Base-by-base conservation (phyloP, 1,140 invertebrate genomes). In the Rhopalosiphum maidis region DNA sequence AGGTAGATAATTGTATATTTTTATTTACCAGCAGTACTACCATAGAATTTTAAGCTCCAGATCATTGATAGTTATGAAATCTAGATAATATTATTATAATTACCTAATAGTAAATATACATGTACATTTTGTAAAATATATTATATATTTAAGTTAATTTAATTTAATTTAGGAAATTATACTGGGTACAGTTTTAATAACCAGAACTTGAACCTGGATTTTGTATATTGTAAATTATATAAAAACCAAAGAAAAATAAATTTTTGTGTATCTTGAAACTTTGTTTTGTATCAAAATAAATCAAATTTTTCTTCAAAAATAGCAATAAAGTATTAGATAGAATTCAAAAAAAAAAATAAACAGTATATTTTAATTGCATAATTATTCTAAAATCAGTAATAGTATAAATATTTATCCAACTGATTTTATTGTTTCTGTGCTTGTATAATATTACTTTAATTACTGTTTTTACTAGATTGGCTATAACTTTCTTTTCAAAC, bases 171-270 rank as follows among this genome's bases (percentile, higher is more conserved):
- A 85, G 83, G 23, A 85, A 85, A 43, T 85, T 37, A 23, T 85
- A 41, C 35, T 85, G 83, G 83, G 83, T 85, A 85, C 9, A 41
- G 83, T 85, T 85, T 9, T 85, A 41, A 85, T 43, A 43, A 85
- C 83, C 9, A 85, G 83, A 85, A 85, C 22, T 30, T 11, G 22
- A 43, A 30, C 83, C 83, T 85, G 3, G 37, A 85, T 85, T 85
- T 85, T 85, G 37, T 85, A 85, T 43, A 41, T 85, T 85, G 37
- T 85, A 43, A 85, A 77, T 85, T 85, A 85, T 41, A 25, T 85
- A 85, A 88, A 51, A 88, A 35, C 87, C n/a, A 48, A 88, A 88
- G 48, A 88, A 48, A 51, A 88, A 88, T 88, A 88, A 88, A 88
- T 35, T n/a, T 51, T 18, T 35, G 11, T 51, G 48, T 88, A 88